Conservation (phyloP, 2,113 vertebrate genomes). For the Menidia beryllina region DNA sequence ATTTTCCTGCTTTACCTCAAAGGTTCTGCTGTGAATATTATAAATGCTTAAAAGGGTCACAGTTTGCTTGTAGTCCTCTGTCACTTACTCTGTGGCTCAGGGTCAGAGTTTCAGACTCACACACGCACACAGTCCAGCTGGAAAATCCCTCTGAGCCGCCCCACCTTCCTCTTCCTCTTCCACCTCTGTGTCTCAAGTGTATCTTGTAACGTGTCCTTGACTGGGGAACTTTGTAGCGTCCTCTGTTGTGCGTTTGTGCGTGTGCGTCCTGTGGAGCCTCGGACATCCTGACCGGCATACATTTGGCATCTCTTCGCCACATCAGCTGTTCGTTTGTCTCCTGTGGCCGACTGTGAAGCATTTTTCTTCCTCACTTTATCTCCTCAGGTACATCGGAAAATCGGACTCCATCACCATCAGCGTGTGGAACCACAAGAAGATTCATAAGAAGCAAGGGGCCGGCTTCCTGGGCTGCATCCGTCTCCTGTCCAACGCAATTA, state of each 20-base stretch:
- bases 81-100: slow-evolving; percentile 26
- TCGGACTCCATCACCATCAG: slow-evolving; percentile 99
- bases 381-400: slow-evolving; percentile 93
- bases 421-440: slow-evolving; percentile 99
- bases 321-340: not conserved
- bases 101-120: slow-evolving; percentile 48
- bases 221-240: not conserved
- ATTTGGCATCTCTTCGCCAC: not conserved
- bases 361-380: not conserved
- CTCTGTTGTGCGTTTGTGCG: not conserved
- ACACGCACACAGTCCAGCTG: slow-evolving; percentile 11
- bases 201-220: slow-evolving; percentile 18
- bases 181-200: not conserved
- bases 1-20: slow-evolving; percentile 1
- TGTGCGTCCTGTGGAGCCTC: not conserved
- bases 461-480: slow-evolving; percentile 98
- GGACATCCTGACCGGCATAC: slow-evolving; percentile 37
- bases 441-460: slow-evolving; percentile 99
- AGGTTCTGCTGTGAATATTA: slow-evolving; percentile 10
- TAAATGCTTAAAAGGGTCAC: slow-evolving; percentile 51
- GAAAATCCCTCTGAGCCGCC: slow-evolving; percentile 48
- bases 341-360: not conserved
- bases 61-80: slow-evolving; percentile 27
- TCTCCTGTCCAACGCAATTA: slow-evolving; percentile 97
- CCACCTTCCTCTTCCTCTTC: slow-evolving; percentile 16